Percentiles rank a stretch among this genome's conserved stretches.
Evolutionary conservation across 2,113 vertebrate species (phyloP).

Genomic region (Pagrus major): DNA sequence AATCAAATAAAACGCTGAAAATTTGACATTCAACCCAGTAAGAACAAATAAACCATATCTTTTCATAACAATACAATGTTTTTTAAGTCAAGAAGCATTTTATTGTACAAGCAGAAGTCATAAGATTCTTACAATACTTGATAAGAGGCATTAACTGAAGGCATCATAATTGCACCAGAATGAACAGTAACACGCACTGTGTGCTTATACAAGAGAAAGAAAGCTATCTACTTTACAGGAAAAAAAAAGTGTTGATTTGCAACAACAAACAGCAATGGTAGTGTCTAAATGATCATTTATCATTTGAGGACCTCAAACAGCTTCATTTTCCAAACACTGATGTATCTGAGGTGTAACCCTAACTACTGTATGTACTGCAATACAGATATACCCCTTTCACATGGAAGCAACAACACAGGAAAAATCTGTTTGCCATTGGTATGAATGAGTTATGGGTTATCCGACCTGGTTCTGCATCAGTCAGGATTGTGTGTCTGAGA

Average conservation of each 20-base stretch:
- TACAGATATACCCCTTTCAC: slow-evolving; percentile 8
- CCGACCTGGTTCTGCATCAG: not conserved
- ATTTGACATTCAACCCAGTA: not conserved
- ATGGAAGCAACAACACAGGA: not conserved
- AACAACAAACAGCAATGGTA: slow-evolving; percentile 53
- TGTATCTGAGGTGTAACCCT: not conserved
- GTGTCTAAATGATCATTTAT: slow-evolving; percentile 16
- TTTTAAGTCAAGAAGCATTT: slow-evolving; percentile 67
- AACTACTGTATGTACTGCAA: slow-evolving; percentile 22
- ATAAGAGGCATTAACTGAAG: slow-evolving; percentile 57
- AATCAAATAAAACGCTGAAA: not conserved
- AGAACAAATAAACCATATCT: not conserved
- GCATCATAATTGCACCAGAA: slow-evolving; percentile 51
- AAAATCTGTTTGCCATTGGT: not conserved
- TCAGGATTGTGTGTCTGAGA: slow-evolving; percentile 4
- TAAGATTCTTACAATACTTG: slow-evolving; percentile 57
- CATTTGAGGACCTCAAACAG: slow-evolving; percentile 6
- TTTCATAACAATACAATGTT: slow-evolving; percentile 3
- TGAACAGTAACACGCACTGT: slow-evolving; percentile 32
- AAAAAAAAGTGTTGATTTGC: slow-evolving; percentile 11
- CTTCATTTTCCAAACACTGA: slow-evolving; percentile 29
- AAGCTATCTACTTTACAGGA: slow-evolving; percentile 22
- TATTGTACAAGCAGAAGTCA: slow-evolving; percentile 74
- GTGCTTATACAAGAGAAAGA: slow-evolving; percentile 53
- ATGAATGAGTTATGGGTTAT: not conserved